A percentile compares a stretch with the other conserved stretches of the same genome.
phyloP scores from a whole-genome alignment of 2,888 invertebrate genomes.

The Philereme vetulata region DNA sequence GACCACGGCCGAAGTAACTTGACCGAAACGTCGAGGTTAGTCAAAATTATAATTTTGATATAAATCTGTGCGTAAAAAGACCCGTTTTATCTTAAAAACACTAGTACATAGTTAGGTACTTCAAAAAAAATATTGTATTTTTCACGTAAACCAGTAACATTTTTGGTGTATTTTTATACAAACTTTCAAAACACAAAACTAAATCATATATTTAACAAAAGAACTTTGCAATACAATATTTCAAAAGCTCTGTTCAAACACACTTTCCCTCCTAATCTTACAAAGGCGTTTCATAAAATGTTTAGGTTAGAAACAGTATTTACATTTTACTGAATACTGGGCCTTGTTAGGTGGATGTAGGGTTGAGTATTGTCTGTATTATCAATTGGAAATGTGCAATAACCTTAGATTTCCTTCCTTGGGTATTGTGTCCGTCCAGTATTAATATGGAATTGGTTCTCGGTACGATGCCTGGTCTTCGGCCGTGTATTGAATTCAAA shows the following conservation, averaged over 20 bases:
- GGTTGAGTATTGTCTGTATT: constrained; percentile 17
- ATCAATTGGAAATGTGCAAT: constrained; percentile 36
- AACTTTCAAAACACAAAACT: neutral
- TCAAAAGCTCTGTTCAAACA: constrained; percentile 16
- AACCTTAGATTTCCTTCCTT: constrained; percentile 31
- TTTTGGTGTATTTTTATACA: no score
- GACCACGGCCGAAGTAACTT: no score
- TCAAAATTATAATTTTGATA: no score
- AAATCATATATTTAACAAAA: constrained; percentile 7
- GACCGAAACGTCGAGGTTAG: no score
- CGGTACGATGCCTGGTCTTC: constrained; percentile 19
- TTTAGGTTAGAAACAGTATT: constrained; percentile 18
- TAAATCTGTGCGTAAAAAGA: no score
- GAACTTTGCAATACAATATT: constrained; percentile 17
- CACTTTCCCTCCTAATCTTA: constrained; percentile 20
- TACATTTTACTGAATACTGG: constrained; percentile 3
- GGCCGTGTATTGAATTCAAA: constrained; percentile 27
- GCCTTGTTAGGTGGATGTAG: constrained; percentile 10
- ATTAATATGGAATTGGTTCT: constrained; percentile 38
- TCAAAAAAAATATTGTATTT: no score
- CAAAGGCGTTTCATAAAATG: constrained; percentile 29
- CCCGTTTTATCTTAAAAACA: no score
- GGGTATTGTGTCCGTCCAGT: constrained; percentile 38
- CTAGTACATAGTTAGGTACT: no score
- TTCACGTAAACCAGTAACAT: no score